These are phyloP conservation scores for Lepus oiostolus DNA, from an alignment of 2,797 vertebrate species.

Conservation along the genomic window DNA sequence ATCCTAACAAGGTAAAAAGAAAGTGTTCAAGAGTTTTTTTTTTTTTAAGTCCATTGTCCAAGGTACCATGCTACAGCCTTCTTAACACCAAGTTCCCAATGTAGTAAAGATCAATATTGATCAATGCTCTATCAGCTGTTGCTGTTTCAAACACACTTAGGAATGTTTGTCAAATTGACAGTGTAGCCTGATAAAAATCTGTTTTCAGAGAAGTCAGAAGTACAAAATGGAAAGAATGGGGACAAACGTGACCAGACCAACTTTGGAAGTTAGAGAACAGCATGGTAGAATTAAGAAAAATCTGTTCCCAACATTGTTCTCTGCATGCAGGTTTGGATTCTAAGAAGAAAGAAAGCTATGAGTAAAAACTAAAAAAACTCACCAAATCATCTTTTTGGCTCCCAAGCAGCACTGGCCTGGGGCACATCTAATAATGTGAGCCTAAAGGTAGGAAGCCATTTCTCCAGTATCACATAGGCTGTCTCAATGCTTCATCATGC, in stretches of 20 bases:
- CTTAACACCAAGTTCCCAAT: not conserved
- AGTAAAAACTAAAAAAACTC: slow-evolving; percentile 5
- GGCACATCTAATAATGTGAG: not conserved
- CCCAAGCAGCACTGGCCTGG: not conserved
- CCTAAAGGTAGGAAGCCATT: not conserved
- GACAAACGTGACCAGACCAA: not conserved
- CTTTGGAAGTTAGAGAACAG: not conserved
- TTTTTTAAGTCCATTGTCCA: not conserved
- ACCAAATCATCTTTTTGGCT: not conserved
- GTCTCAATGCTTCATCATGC: not conserved
- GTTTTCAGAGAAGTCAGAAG: not conserved
- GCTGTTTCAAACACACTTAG: not conserved
- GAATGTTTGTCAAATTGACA: not conserved
- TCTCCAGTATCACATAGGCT: not conserved
- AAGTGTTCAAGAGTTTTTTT: not conserved
- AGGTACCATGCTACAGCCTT: not conserved
- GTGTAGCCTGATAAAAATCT: not conserved
- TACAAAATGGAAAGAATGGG: slow-evolving; percentile 1
- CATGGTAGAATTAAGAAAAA: not conserved
- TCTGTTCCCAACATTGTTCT: not conserved
- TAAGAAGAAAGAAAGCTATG: not conserved
- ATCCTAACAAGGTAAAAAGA: slow-evolving; percentile 11
- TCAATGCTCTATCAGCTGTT: not conserved
- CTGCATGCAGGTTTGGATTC: not conserved
- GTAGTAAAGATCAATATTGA: not conserved